Conservation (phyloP, 2,888 invertebrate species). For the Oligia fasciuncula region DNA sequence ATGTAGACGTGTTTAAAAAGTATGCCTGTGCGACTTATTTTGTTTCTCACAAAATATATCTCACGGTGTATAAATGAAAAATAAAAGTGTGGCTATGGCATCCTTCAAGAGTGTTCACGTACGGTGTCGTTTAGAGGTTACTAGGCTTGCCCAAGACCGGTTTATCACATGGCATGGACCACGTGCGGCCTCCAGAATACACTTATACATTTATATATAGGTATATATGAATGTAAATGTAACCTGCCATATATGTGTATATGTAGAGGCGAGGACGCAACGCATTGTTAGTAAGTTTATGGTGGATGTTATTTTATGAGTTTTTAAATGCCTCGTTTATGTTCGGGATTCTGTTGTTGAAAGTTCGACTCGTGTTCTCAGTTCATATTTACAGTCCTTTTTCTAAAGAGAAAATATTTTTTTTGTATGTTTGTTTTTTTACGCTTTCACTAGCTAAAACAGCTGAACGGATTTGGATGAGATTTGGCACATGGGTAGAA, state of each 20-base stretch:
- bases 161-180: slow-evolving; percentile 88
- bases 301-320: slow-evolving; percentile 68
- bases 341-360: slow-evolving; percentile 32
- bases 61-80: slow-evolving; percentile 66
- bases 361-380: slow-evolving; percentile 4
- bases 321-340: slow-evolving; percentile 67
- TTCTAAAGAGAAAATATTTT: neutral
- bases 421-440: neutral
- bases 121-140: slow-evolving; percentile 89
- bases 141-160: slow-evolving; percentile 87
- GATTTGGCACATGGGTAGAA: neutral
- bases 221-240: slow-evolving; percentile 61
- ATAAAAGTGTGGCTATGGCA: slow-evolving; percentile 78
- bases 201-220: slow-evolving; percentile 63
- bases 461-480: neutral
- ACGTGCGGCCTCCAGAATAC: slow-evolving; percentile 87
- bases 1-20: slow-evolving; percentile 15
- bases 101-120: slow-evolving; percentile 80
- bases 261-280: slow-evolving; percentile 60
- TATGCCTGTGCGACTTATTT: slow-evolving; percentile 21
- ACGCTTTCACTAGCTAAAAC: neutral
- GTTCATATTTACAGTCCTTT: neutral
- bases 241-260: slow-evolving; percentile 50
- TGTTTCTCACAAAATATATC: slow-evolving; percentile 57
- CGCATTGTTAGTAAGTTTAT: slow-evolving; percentile 69